phyloP scores from a whole-genome alignment of 2,113 vertebrate species.

The Procavia capensis region DNA sequence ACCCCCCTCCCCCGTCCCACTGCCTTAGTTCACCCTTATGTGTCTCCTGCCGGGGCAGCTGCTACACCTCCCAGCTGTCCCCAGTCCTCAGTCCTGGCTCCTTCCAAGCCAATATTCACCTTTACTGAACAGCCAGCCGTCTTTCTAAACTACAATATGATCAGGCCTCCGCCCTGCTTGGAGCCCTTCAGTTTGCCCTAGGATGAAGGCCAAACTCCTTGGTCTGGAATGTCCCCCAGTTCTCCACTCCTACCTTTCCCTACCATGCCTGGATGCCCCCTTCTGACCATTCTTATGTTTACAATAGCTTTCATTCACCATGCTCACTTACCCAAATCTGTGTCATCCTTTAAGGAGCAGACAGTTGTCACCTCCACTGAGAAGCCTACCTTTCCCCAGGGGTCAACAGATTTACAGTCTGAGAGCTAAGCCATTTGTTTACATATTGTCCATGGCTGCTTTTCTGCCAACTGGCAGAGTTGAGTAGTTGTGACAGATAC shows the following conservation, averaged over 20 bases:
- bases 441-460: background rate
- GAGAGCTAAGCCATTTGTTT: background rate
- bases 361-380: background rate
- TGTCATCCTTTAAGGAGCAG: background rate
- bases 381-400: background rate
- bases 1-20: no score
- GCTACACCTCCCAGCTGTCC: background rate
- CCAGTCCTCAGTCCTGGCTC: background rate
- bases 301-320: background rate
- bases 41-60: background rate
- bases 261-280: background rate
- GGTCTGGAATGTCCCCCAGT: background rate
- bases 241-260: background rate
- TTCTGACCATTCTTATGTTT: background rate
- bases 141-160: background rate
- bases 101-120: background rate
- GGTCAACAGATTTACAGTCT: background rate
- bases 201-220: background rate
- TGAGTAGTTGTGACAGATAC: background rate
- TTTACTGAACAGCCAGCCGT: background rate
- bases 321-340: background rate
- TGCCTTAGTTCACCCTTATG: background rate
- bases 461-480: background rate
- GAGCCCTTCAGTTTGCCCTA: background rate
- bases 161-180: background rate